A percentile compares a stretch with the other conserved stretches of the same genome.
Conservation (phyloP, 2,888 invertebrate species). For the Cephus spinipes region DNA sequence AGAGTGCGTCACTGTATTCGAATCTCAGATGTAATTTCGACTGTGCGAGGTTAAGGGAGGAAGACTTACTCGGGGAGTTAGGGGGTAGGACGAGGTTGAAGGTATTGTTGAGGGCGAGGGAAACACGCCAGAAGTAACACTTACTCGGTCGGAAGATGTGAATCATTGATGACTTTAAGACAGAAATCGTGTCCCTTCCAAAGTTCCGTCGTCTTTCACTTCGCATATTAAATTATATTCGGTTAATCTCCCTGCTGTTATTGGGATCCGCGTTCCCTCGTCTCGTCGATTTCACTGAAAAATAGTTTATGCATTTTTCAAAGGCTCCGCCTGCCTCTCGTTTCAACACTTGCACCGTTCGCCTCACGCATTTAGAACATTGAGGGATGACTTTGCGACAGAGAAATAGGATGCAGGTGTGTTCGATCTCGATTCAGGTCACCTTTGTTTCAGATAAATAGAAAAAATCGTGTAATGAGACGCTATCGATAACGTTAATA, state of each 20-base stretch:
- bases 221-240: constrained; percentile 49
- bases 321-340: not conserved
- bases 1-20: not conserved
- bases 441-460: not conserved
- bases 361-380: not conserved
- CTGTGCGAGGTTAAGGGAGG: not conserved
- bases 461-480: not conserved
- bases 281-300: constrained; percentile 11
- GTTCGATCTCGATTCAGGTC: not conserved
- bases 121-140: constrained; percentile 27
- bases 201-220: constrained; percentile 28
- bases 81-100: not conserved
- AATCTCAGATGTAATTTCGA: not conserved
- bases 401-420: not conserved
- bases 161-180: constrained; percentile 60
- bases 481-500: not conserved
- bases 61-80: not conserved
- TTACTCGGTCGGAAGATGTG: constrained; percentile 44
- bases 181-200: constrained; percentile 56
- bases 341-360: not conserved
- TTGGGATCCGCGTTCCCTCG: not conserved
- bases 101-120: constrained; percentile 13
- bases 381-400: not conserved
- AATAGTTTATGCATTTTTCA: constrained; percentile 40
- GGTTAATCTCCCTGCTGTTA: constrained; percentile 34